Base-by-base conservation (phyloP, 1,140 invertebrate genomes). In the Diabrotica virgifera region DNA sequence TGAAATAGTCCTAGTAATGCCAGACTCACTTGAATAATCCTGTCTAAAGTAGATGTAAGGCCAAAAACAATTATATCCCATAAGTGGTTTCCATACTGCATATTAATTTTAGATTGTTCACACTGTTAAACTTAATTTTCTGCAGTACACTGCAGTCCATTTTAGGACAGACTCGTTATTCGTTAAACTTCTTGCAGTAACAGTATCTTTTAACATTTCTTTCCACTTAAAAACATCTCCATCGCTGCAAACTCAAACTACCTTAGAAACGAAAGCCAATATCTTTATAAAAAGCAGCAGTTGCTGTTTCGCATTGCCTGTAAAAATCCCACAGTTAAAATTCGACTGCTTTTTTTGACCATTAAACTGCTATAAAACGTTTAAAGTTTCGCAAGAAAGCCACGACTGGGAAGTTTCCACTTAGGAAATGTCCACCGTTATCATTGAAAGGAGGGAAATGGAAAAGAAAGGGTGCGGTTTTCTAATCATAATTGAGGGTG, bases 361-460 rank as follows among this genome's bases (percentile, higher is more conserved):
- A 62, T 62, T 62, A 62, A 62, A 62, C 60, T 62, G 52, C 60
- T 37, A 62, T 62, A 62, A 62, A 62, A 62, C 52, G 60, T 35
- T 58, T 58, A 37, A 58, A 62, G 60, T 62, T 62, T 40, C 14
- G 35, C 11, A 58, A 40, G 60, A 62, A 62, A 62, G 51, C 60
- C 60, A 54, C 60, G 52, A 55, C 51, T 62, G 14, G 51, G 52
- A 62, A 62, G 60, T 62, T 62, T 62, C 50, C 60, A 62, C 60
- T 62, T 62, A 62, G 60, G 46, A 62, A 62, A 62, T 62, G 60
- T 62, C 60, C 60, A 62, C 60, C 60, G 60, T 62, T 62, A 62
- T 62, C 60, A 62, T 54, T 14, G n/a, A 24, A 58, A 58, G 36
- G 36, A 54, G 52, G 60, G 52, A 62, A 52, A 52, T 52, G 35